Percentiles rank a stretch among this genome's conserved stretches.
phyloP scores from a whole-genome alignment of 2,888 invertebrate species.

The Parnassius glacialis region DNA sequence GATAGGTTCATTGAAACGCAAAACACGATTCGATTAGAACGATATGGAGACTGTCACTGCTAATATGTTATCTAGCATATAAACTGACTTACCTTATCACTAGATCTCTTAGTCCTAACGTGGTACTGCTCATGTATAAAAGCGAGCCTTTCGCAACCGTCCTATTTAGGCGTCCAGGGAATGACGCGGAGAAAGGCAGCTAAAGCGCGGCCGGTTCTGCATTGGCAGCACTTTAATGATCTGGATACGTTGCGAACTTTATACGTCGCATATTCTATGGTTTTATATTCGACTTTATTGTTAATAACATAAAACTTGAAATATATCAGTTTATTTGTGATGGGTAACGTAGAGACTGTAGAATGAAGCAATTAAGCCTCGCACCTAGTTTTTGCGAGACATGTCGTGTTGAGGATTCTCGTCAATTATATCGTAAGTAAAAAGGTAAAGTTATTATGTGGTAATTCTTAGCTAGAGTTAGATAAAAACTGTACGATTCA shows the following conservation, averaged over 20 bases:
- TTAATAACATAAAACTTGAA: not conserved
- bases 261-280: not conserved
- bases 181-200: slow-evolving; percentile 15
- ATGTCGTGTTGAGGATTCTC: slow-evolving; percentile 23
- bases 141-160: slow-evolving; percentile 3
- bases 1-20: slow-evolving; percentile 24
- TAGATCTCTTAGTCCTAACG: slow-evolving; percentile 8
- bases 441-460: slow-evolving; percentile 24
- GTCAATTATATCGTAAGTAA: slow-evolving; percentile 22
- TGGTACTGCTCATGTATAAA: not conserved
- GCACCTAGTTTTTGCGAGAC: slow-evolving; percentile 32
- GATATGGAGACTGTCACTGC: slow-evolving; percentile 9
- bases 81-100: slow-evolving; percentile 13
- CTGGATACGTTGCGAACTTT: slow-evolving; percentile 17
- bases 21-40: slow-evolving; percentile 7
- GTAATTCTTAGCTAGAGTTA: slow-evolving; percentile 20
- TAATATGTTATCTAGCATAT: slow-evolving; percentile 20
- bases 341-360: not conserved
- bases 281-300: slow-evolving; percentile 8
- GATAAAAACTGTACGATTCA: slow-evolving; percentile 6
- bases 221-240: slow-evolving; percentile 29
- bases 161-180: slow-evolving; percentile 25
- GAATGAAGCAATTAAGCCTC: slow-evolving; percentile 35
- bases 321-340: not conserved
- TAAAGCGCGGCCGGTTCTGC: slow-evolving; percentile 14